A percentile compares a stretch with the other conserved stretches of the same genome.
phyloP scores from a whole-genome alignment of 53 echinoderm and acorn worm species.

The Henricia sp. region DNA sequence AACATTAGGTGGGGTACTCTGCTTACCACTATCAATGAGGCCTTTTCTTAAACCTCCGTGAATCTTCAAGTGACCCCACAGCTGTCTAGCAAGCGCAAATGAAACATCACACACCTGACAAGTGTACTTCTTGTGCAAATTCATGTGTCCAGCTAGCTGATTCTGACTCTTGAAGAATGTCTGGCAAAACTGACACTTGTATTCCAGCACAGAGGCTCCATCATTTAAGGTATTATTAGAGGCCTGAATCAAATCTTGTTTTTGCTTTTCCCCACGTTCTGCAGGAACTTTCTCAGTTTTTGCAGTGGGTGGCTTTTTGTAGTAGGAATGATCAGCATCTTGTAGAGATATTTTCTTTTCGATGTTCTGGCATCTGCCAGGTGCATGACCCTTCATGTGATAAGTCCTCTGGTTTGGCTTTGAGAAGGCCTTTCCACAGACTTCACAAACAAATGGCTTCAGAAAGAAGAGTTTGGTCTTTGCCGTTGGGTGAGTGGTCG shows the following conservation, averaged over 20 bases:
- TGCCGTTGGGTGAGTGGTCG: constrained; percentile 4
- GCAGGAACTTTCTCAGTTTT: not conserved
- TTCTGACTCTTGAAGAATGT: constrained; percentile 52
- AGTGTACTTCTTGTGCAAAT: constrained; percentile 45
- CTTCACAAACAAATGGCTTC: constrained; percentile 17
- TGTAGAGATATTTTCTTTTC: constrained; percentile 26
- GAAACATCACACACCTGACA: constrained; percentile 32
- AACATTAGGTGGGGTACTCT: not conserved
- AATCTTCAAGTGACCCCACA: constrained; percentile 55
- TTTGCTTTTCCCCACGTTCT: not conserved
- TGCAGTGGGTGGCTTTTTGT: constrained; percentile 11
- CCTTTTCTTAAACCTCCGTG: constrained; percentile 9
- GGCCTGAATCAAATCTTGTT: not conserved
- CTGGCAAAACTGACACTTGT: constrained; percentile 61
- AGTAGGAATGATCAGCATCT: constrained; percentile 56
- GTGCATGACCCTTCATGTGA: constrained; percentile 16
- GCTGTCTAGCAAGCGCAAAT: constrained; percentile 30
- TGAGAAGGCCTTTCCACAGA: constrained; percentile 38
- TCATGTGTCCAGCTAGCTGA: constrained; percentile 68
- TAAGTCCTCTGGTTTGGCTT: not conserved
- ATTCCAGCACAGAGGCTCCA: not conserved
- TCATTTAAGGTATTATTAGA: not conserved
- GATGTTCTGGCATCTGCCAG: not conserved
- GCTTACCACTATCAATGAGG: not conserved
- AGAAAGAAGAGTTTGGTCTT: constrained; percentile 21